Base-by-base conservation (phyloP, 2,113 vertebrate genomes). In the Typhlomys cinereus region DNA sequence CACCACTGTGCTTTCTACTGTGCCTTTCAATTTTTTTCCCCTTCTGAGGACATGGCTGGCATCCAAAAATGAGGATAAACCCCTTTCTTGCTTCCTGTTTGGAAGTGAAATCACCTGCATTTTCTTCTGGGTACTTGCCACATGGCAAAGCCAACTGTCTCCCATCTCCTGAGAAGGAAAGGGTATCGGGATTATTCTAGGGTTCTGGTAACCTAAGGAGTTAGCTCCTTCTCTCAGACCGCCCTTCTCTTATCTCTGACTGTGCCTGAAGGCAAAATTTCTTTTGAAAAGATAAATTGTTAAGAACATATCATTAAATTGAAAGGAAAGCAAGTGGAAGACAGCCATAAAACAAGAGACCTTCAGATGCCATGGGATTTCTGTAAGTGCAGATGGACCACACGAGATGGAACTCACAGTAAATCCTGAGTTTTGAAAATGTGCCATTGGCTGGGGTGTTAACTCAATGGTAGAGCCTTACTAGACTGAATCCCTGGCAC, bases 221-320 rank as follows among this genome's bases (percentile, higher is more conserved):
- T 86, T 86, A 70, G 61, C 70, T 87, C 81, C 39, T 36, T 92
- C 91, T 66, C 46, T 41, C 59, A 69, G 90, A 90, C 54, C 59
- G 48, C 29, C 5, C 7, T 75, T 83, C n/a, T 80, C 39, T 69
- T 87, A 83, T 91, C 87, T 66, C 50, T 87, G 62, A 62, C 67
- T 71, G 54, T 4, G 17, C 44, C 78, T 48, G 15, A 67, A 76
- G 71, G 59, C 54, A 85, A 64, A 67, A 46, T 29, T 66, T 76
- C 52, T 88, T 94, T 64, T 96, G 87, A 92, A 46, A 80, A 70
- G 41, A 82, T 39, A 4, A 70, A 8, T 46, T 50, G 5, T 79
- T 66, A 62, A 50, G 76, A 41, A 25, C 59, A 31, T 54, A 81
- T 46, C 44, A 44, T 36, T 87, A 74, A 71, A 73, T 36, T 66